Conservation (phyloP, 2,113 vertebrate species). For the Saccopteryx leptura region DNA sequence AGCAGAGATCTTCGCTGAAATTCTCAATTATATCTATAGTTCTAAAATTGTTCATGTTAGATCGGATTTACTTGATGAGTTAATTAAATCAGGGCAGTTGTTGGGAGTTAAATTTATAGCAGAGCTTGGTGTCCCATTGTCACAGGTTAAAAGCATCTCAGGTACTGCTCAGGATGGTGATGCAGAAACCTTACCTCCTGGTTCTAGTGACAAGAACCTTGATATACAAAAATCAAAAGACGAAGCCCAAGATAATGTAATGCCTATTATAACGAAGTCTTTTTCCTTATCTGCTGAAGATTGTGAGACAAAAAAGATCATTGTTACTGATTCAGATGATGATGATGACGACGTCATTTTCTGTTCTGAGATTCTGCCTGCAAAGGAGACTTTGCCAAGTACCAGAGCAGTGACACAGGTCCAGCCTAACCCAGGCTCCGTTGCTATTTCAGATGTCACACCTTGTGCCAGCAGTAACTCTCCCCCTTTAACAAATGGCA, state of each 20-base stretch:
- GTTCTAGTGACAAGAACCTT: conserved; percentile 84
- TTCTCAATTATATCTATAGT: conserved; percentile 99
- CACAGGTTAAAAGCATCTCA: conserved; percentile 92
- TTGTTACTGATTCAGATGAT: conserved; percentile 88
- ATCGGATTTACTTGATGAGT: conserved; percentile 96
- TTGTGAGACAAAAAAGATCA: conserved; percentile 89
- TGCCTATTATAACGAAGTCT: conserved; percentile 95
- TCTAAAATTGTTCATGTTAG: conserved; percentile 94
- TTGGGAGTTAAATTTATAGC: conserved; percentile 98
- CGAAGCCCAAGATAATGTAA: conserved; percentile 85
- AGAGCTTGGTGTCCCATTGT: conserved; percentile 91
- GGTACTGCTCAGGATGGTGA: conserved; percentile 87
- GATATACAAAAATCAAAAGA: conserved; percentile 87
- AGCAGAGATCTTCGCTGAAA: conserved; percentile 97
- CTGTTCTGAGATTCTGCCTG: conserved; percentile 92
- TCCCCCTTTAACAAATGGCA: conserved; percentile 70
- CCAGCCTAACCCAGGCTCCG: conserved; percentile 77
- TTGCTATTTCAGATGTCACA: conserved; percentile 85
- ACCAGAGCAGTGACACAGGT: conserved; percentile 80
- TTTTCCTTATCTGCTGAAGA: conserved; percentile 96
- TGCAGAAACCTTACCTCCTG: conserved; percentile 77
- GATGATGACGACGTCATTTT: conserved; percentile 95
- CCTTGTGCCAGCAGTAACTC: conserved; percentile 79
- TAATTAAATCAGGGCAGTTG: conserved; percentile 96
- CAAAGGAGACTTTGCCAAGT: conserved; percentile 87